Evolutionary conservation across 2,888 invertebrate genomes (phyloP).

Genomic region (Meghimatium bilineatum): DNA sequence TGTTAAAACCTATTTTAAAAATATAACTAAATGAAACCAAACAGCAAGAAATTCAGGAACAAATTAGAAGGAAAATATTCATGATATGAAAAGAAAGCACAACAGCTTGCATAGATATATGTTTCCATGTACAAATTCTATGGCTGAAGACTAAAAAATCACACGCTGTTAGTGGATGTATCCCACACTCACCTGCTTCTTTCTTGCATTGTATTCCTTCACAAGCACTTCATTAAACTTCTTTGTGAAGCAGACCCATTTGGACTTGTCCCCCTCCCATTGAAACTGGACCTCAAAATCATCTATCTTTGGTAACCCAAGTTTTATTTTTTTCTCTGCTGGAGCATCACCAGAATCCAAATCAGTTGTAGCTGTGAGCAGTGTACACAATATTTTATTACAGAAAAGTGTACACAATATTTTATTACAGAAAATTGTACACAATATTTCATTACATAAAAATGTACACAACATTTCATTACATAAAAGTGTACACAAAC

Average conservation of each 20-base stretch:
- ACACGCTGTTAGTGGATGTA: neutral
- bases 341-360: neutral
- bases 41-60: no score
- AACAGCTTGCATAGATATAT: neutral
- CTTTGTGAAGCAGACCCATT: constrained; percentile 66
- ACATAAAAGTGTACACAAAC: no score
- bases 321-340: constrained; percentile 52
- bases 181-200: constrained; percentile 58
- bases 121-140: neutral
- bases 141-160: neutral
- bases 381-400: neutral
- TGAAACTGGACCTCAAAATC: constrained; percentile 78
- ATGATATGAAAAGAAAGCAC: no score
- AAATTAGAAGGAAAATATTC: no score
- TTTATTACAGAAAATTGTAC: no score
- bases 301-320: constrained; percentile 44
- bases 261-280: constrained; percentile 69
- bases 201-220: constrained; percentile 59
- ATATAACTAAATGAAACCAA: no score
- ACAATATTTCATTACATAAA: no score
- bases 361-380: neutral
- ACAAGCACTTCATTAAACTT: constrained; percentile 57
- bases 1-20: no score
- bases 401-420: no score
- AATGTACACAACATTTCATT: no score